Evolutionary conservation across 2,797 vertebrate species (phyloP).

Genomic region (Pangasius sanitwongsei): DNA sequence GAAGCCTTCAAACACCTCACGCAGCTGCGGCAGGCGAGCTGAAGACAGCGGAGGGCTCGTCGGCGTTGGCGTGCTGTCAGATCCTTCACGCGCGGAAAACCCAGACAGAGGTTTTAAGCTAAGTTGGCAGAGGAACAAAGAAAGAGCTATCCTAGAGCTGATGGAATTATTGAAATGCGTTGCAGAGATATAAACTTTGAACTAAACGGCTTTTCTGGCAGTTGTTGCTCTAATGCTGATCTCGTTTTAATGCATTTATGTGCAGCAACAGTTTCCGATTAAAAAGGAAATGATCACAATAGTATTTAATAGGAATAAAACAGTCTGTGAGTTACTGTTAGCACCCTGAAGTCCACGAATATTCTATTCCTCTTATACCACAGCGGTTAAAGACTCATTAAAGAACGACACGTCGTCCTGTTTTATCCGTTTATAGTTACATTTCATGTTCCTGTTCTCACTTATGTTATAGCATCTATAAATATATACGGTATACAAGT

Average conservation of each 20-base stretch:
- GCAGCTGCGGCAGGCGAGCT: slow-evolving; percentile 37
- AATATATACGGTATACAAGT: neutral
- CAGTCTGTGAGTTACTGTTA: neutral
- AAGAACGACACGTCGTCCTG: neutral
- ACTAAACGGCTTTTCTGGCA: slow-evolving; percentile 22
- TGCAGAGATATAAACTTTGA: slow-evolving; percentile 39
- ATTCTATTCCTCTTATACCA: neutral
- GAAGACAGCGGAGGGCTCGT: slow-evolving; percentile 43
- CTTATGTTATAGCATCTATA: neutral
- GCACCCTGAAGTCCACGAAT: neutral
- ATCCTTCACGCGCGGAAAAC: slow-evolving; percentile 39
- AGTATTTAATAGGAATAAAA: neutral
- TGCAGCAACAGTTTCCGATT: neutral
- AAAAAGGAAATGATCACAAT: neutral
- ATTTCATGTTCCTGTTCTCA: neutral
- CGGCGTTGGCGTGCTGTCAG: slow-evolving; percentile 55
- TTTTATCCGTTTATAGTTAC: neutral
- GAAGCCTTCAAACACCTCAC: slow-evolving; percentile 53
- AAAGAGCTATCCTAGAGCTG: slow-evolving; percentile 34
- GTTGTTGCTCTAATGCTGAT: slow-evolving; percentile 25
- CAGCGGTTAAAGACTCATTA: neutral
- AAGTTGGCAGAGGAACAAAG: slow-evolving; percentile 57
- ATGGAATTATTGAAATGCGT: slow-evolving; percentile 47
- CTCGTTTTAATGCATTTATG: slow-evolving; percentile 1
- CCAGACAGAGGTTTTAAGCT: slow-evolving; percentile 55